Percentiles rank a stretch among this genome's conserved stretches.
Evolutionary conservation across 2,888 invertebrate species (phyloP).

Genomic region (Hirtodrosophila duncani): DNA sequence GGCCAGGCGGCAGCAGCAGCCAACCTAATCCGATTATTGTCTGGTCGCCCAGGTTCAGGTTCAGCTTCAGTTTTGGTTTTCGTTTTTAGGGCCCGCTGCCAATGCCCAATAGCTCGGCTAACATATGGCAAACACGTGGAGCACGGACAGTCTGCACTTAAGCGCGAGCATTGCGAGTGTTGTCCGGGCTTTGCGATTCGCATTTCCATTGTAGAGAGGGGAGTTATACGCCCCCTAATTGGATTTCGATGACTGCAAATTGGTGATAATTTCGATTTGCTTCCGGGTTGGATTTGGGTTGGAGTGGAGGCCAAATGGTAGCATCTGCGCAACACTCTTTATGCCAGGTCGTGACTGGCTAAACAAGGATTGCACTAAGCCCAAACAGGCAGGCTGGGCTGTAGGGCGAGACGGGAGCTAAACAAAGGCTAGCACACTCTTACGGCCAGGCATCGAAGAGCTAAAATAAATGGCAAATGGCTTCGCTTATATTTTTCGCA

Average conservation of each 20-base stretch:
- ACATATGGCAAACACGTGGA: slow-evolving; percentile 46
- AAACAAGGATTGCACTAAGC: slow-evolving; percentile 36
- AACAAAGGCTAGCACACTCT: not conserved
- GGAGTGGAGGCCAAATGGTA: slow-evolving; percentile 43
- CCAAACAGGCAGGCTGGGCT: slow-evolving; percentile 11
- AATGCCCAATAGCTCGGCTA: slow-evolving; percentile 1
- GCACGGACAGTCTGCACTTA: slow-evolving; percentile 30
- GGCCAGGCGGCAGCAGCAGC: slow-evolving; percentile 22
- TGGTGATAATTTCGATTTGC: slow-evolving; percentile 75
- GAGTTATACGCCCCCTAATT: slow-evolving; percentile 72
- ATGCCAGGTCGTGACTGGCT: slow-evolving; percentile 55
- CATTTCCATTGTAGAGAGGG: slow-evolving; percentile 34
- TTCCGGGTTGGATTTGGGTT: slow-evolving; percentile 47
- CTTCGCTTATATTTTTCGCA: too few relatives aligned
- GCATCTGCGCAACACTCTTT: slow-evolving; percentile 56
- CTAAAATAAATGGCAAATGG: too few relatives aligned
- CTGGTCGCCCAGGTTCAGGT: slow-evolving; percentile 12
- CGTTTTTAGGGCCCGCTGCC: too few relatives aligned
- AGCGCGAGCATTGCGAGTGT: slow-evolving; percentile 18
- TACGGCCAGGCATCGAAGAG: too few relatives aligned
- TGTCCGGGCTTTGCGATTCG: slow-evolving; percentile 20
- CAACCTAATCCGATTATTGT: slow-evolving; percentile 64
- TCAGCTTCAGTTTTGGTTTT: slow-evolving; percentile 4
- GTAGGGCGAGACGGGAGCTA: slow-evolving; percentile 6
- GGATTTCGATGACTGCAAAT: slow-evolving; percentile 77